These are phyloP conservation scores for Cochlearius cochlearius DNA, from an alignment of 2,113 vertebrate species.

Conservation along the genomic window DNA sequence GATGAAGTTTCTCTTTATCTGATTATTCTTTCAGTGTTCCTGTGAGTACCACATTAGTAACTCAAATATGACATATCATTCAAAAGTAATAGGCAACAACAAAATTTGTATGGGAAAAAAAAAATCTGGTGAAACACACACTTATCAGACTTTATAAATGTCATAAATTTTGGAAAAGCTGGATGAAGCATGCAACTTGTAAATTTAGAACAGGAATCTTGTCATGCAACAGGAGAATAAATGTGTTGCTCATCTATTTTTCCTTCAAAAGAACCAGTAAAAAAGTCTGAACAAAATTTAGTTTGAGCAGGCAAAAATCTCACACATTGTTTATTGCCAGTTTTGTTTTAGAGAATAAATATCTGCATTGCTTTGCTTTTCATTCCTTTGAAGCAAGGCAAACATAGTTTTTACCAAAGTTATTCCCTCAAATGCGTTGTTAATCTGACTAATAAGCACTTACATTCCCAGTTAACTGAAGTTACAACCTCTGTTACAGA, in stretches of 20 bases:
- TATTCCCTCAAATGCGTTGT: background rate
- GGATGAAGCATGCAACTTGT: background rate
- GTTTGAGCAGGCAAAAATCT: background rate
- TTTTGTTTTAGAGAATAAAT: background rate
- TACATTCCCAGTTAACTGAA: background rate
- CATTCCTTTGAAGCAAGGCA: background rate
- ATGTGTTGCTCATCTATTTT: background rate
- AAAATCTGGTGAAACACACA: accelerated
- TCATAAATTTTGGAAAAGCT: background rate
- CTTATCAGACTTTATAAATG: background rate
- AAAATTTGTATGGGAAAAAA: background rate
- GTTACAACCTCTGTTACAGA: background rate
- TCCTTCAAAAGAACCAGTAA: background rate
- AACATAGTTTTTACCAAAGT: background rate
- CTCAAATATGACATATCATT: background rate
- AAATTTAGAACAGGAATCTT: background rate
- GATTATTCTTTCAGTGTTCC: background rate
- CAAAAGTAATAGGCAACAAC: background rate
- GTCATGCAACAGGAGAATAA: background rate
- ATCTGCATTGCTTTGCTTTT: background rate
- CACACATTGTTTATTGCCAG: background rate
- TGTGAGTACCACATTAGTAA: background rate
- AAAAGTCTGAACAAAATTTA: background rate
- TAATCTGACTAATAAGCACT: background rate
- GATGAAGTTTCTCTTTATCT: background rate